phyloP scores from a whole-genome alignment of 2,113 vertebrate species.

The Cettia cetti region DNA sequence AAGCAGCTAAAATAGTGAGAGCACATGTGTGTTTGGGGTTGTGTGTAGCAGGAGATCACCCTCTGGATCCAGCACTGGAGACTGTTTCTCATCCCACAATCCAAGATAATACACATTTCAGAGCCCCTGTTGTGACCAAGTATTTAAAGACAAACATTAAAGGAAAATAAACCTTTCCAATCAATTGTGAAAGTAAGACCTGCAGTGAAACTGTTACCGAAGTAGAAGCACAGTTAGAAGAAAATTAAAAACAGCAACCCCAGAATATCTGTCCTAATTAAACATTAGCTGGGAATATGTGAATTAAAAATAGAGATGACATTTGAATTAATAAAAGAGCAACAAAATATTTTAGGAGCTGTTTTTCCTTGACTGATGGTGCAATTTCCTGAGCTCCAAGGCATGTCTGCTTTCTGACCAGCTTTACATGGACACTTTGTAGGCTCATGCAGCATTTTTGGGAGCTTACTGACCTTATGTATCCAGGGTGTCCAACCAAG shows the following conservation, averaged over 20 bases:
- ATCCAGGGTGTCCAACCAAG: background rate
- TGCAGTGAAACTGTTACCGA: background rate
- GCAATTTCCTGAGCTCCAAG: background rate
- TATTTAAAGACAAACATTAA: constrained; percentile 30
- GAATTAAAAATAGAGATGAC: constrained; percentile 19
- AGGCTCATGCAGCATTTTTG: background rate
- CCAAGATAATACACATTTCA: background rate
- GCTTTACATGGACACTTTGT: background rate
- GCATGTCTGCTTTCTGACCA: background rate
- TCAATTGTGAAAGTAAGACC: constrained; percentile 24
- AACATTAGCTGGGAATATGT: background rate
- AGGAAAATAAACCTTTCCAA: constrained; percentile 19
- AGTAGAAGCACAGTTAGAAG: constrained; percentile 20
- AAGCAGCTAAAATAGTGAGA: background rate
- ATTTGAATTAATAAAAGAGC: background rate
- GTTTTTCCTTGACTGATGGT: background rate
- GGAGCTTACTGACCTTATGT: background rate
- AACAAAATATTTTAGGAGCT: background rate
- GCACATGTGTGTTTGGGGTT: background rate
- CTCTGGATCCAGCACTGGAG: background rate
- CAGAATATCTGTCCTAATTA: constrained; percentile 42
- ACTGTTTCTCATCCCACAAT: background rate
- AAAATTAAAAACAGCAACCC: constrained; percentile 25
- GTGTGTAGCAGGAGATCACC: background rate
- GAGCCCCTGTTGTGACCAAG: background rate